Percentiles rank a stretch among this genome's conserved stretches.
Conservation (phyloP, 2,888 invertebrate species). For the Zaprionus bogoriensis region DNA sequence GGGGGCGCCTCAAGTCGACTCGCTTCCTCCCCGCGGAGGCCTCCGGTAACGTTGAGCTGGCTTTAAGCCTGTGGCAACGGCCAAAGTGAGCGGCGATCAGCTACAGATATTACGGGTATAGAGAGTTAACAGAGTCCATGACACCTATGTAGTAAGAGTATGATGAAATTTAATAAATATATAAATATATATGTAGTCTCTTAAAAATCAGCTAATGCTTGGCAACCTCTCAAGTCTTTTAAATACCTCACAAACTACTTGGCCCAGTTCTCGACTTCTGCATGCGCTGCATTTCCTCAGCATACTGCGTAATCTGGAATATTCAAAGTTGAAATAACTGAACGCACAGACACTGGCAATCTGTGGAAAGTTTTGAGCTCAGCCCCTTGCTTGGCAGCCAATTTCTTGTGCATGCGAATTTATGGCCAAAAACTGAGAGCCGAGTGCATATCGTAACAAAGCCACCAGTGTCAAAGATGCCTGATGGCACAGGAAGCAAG, state of each 20-base stretch:
- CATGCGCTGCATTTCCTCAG: background rate
- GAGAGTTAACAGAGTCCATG: background rate
- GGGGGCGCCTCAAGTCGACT: conserved; percentile 57
- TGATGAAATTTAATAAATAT: too few species aligned
- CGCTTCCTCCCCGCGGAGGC: conserved; percentile 53
- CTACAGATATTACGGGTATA: conserved; percentile 25
- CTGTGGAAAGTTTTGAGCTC: background rate
- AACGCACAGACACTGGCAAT: background rate
- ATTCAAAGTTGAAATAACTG: background rate
- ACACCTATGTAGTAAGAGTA: too few species aligned
- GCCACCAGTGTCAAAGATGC: conserved; percentile 46
- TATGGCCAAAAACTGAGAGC: conserved; percentile 31
- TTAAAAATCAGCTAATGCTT: too few species aligned
- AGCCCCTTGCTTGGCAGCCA: conserved; percentile 1
- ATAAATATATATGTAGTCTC: too few species aligned
- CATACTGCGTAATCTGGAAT: background rate
- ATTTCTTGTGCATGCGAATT: conserved; percentile 11
- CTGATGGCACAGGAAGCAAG: conserved; percentile 21
- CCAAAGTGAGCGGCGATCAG: conserved; percentile 50
- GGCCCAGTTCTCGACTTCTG: background rate
- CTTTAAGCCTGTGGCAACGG: conserved; percentile 40
- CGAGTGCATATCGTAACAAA: conserved; percentile 40
- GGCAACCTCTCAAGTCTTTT: too few species aligned
- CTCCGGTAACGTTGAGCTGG: conserved; percentile 49
- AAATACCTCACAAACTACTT: background rate